These are phyloP conservation scores for Drosophila watanabei DNA, from an alignment of 1,140 invertebrate genomes.

Conservation along the genomic window DNA sequence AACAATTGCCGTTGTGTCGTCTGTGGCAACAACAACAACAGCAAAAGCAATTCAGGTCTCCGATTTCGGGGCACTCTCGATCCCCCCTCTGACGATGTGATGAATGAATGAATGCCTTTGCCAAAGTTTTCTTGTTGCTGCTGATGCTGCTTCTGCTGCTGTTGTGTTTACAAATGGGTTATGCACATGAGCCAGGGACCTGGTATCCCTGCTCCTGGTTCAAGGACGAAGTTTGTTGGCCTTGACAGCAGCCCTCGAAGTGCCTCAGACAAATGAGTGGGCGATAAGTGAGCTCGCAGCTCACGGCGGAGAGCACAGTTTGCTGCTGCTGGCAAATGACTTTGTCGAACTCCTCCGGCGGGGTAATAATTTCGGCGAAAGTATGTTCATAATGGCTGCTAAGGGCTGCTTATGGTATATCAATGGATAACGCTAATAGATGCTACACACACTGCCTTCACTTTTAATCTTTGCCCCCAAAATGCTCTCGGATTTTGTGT, in stretches of 20 bases:
- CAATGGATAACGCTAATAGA: conserved; percentile 49
- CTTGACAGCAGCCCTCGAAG: conserved; percentile 48
- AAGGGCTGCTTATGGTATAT: conserved; percentile 35
- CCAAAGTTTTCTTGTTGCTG: conserved; percentile 30
- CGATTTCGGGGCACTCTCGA: conserved; percentile 49
- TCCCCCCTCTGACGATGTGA: conserved; percentile 28
- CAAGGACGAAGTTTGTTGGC: conserved; percentile 80
- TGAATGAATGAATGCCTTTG: conserved; percentile 65
- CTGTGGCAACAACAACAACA: conserved; percentile 41
- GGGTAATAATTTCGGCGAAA: conserved; percentile 41
- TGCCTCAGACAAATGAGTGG: conserved; percentile 61
- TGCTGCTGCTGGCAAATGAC: conserved; percentile 45
- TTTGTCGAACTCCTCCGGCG: conserved; percentile 44
- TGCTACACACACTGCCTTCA: conserved; percentile 29
- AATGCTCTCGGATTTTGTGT: background rate
- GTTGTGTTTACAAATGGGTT: conserved; percentile 56
- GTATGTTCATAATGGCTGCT: conserved; percentile 42
- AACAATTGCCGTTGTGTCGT: conserved; percentile 72
- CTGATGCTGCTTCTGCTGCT: conserved; percentile 6
- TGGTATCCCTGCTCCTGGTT: conserved; percentile 4
- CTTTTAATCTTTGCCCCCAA: conserved; percentile 23
- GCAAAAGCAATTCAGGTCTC: conserved; percentile 30
- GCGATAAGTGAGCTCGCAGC: conserved; percentile 48
- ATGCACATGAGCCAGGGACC: conserved; percentile 39
- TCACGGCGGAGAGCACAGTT: conserved; percentile 18